phyloP scores from a whole-genome alignment of 2,797 vertebrate species.

The Molossus alvarezi region DNA sequence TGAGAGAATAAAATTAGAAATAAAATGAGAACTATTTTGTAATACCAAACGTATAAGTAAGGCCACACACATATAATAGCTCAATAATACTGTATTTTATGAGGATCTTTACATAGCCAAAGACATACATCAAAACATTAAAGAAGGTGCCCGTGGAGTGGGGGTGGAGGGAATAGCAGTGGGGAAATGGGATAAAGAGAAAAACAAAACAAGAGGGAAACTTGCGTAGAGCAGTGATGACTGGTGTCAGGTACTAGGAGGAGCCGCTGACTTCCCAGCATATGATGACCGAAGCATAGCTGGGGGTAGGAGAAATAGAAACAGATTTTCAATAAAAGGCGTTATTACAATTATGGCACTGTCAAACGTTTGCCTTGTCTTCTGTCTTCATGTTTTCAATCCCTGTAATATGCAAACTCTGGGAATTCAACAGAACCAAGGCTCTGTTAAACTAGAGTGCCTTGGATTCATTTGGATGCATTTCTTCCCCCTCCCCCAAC shows the following conservation, averaged over 20 bases:
- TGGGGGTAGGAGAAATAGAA: not conserved
- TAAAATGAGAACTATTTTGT: not conserved
- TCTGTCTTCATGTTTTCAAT: not conserved
- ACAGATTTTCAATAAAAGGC: not conserved
- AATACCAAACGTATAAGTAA: not conserved
- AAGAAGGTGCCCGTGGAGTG: not conserved
- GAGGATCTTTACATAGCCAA: not conserved
- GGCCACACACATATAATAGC: not conserved
- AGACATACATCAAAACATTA: not conserved
- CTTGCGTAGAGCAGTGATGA: not conserved
- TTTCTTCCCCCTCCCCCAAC: not conserved
- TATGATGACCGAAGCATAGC: not conserved
- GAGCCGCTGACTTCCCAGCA: not conserved
- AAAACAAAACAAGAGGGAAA: not conserved
- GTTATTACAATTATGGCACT: not conserved
- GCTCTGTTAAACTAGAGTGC: not conserved
- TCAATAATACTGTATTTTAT: not conserved
- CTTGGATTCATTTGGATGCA: not conserved
- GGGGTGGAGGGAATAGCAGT: not conserved
- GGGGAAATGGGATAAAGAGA: not conserved
- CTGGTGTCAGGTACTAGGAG: not conserved
- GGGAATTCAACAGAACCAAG: not conserved
- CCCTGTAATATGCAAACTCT: not conserved
- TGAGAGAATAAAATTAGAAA: slow-evolving; percentile 36
- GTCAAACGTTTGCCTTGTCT: not conserved